A percentile compares a stretch with the other conserved stretches of the same genome.
phyloP scores from a whole-genome alignment of 2,797 vertebrate genomes.

The Gobio occitaniae region DNA sequence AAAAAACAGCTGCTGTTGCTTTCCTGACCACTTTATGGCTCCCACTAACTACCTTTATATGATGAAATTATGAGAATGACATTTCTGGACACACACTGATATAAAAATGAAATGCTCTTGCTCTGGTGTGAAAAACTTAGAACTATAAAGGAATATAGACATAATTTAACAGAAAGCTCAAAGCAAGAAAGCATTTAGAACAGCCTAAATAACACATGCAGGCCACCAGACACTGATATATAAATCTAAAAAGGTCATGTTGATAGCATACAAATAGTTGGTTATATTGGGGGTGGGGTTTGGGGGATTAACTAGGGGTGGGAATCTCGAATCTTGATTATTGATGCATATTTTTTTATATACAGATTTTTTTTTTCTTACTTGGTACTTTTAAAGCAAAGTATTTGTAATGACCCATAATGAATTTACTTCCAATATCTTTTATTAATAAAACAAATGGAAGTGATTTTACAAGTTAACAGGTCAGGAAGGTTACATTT shows the following conservation, averaged over 20 bases:
- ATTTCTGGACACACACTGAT: slow-evolving; percentile 9
- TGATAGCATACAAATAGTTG: background rate
- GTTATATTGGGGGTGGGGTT: background rate
- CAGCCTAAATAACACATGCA: background rate
- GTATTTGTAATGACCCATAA: no score
- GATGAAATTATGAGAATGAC: background rate
- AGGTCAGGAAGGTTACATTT: no score
- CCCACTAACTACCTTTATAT: background rate
- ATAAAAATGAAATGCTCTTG: background rate
- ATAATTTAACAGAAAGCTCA: background rate
- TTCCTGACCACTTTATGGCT: background rate
- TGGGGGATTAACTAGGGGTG: no score
- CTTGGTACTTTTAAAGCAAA: no score
- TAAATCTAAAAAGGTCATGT: background rate
- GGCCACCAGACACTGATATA: background rate
- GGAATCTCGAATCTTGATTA: no score
- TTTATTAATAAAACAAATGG: no score
- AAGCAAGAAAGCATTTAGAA: slow-evolving; percentile 6
- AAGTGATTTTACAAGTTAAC: no score
- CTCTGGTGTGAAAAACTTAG: background rate
- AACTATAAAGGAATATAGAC: background rate
- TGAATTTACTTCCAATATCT: no score
- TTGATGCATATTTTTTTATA: no score
- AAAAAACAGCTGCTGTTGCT: background rate
- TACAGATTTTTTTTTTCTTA: no score